Percentiles rank a stretch among this genome's conserved stretches.
Conservation (phyloP, 2,888 invertebrate genomes). For the Pedicia rivosa region DNA sequence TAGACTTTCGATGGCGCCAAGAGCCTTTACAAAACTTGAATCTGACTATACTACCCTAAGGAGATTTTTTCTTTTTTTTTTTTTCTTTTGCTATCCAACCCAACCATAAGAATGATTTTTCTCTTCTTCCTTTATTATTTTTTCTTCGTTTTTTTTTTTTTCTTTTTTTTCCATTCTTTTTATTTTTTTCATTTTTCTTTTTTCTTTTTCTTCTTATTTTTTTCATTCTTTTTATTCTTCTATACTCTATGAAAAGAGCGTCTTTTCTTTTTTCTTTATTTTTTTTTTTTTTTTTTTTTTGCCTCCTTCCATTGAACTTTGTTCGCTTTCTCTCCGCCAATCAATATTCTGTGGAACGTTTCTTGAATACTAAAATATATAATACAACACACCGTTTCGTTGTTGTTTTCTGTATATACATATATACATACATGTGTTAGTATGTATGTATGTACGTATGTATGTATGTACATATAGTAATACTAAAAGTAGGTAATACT, state of each 20-base stretch:
- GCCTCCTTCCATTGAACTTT: background rate
- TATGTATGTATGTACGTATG: too few relatives aligned
- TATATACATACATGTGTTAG: background rate
- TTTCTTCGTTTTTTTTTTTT: too few relatives aligned
- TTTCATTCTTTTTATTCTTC: background rate
- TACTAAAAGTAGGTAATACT: too few relatives aligned
- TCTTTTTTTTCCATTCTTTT: background rate
- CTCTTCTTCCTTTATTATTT: too few relatives aligned
- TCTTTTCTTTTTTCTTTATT: background rate
- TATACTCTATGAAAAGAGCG: constrained; percentile 1
- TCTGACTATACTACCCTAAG: too few relatives aligned
- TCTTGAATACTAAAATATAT: constrained; percentile 14
- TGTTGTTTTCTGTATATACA: background rate
- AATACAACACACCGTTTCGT: constrained; percentile 1
- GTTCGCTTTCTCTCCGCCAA: constrained; percentile 16
- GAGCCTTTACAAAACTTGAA: too few relatives aligned
- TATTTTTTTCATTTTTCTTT: constrained; percentile 2
- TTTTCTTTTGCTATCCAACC: too few relatives aligned
- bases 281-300: constrained; percentile 1
- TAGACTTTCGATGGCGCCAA: background rate
- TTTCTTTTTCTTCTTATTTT: constrained; percentile 1
- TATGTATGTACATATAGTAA: too few relatives aligned
- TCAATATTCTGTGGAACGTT: constrained; percentile 16
- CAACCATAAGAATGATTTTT: too few relatives aligned
- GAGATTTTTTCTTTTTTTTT: too few relatives aligned